Conservation (phyloP, 2,888 invertebrate species). For the Hylaea fasciaria region DNA sequence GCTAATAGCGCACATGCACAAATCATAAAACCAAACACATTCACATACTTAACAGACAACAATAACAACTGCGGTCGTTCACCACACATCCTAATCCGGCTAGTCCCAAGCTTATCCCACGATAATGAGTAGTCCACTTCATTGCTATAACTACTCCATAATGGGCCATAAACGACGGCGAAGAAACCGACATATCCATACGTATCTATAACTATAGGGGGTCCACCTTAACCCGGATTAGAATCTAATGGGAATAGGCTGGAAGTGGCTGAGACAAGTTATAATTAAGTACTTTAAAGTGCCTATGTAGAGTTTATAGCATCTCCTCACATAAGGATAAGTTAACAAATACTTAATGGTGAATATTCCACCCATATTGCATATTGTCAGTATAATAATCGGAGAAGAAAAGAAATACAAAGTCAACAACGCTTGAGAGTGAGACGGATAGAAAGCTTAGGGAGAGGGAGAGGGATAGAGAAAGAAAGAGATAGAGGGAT, state of each 20-base stretch:
- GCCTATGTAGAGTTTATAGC: too few species aligned
- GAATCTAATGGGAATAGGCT: conserved; percentile 16
- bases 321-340: too few species aligned
- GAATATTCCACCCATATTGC: too few species aligned
- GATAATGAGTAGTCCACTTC: conserved; percentile 79
- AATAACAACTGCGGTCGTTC: neutral
- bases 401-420: too few species aligned
- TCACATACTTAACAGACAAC: neutral
- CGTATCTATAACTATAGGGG: conserved; percentile 12
- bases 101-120: conserved; percentile 69
- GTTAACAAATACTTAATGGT: too few species aligned
- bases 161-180: conserved; percentile 79
- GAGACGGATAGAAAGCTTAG: too few species aligned
- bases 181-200: conserved; percentile 53
- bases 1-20: too few species aligned
- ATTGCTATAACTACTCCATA: conserved; percentile 76
- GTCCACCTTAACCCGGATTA: conserved; percentile 14
- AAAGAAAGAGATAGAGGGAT: too few species aligned
- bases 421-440: too few species aligned
- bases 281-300: too few species aligned
- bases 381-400: too few species aligned
- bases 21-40: neutral
- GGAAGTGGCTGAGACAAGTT: neutral
- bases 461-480: too few species aligned
- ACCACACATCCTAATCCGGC: conserved; percentile 13